Conservation (phyloP, 1,140 invertebrate genomes). For the Drosophila subobscura region DNA sequence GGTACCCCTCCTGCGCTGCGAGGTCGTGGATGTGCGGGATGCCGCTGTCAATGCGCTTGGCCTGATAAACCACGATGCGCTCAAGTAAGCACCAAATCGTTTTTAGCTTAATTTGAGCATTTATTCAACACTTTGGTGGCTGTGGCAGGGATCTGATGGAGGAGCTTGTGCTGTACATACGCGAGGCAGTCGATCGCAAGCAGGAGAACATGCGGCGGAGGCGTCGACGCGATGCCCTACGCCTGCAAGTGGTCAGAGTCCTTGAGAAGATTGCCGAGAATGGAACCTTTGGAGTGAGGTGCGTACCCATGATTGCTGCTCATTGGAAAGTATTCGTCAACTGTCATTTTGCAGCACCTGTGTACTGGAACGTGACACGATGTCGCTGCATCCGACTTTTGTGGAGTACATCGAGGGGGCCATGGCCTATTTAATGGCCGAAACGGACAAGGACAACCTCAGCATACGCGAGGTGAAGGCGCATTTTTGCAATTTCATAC, state of each 20-base stretch:
- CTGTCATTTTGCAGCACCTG: constrained; percentile 86
- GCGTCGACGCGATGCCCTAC: constrained; percentile 94
- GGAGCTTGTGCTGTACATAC: constrained; percentile 94
- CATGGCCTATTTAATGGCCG: constrained; percentile 94
- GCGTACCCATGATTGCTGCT: too few relatives aligned
- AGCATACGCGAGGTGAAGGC: constrained; percentile 93
- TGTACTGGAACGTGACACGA: constrained; percentile 92
- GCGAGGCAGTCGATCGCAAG: constrained; percentile 98
- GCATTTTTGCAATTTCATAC: constrained; percentile 97
- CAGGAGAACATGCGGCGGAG: constrained; percentile 97
- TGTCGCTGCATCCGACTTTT: constrained; percentile 93
- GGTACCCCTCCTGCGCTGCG: constrained; percentile 94
- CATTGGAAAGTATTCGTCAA: constrained; percentile 22
- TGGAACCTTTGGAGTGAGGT: constrained; percentile 95
- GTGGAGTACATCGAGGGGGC: constrained; percentile 98
- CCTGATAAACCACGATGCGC: constrained; percentile 95
- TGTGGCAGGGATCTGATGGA: constrained; percentile 95
- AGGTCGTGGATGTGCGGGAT: constrained; percentile 96
- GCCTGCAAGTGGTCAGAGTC: constrained; percentile 95
- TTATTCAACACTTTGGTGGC: background rate
- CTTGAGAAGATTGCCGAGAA: constrained; percentile 96
- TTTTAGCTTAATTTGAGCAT: constrained; percentile 6
- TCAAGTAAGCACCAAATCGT: constrained; percentile 89
- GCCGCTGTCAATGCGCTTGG: constrained; percentile 96
- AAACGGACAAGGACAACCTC: constrained; percentile 93